Conservation (phyloP, 92 coral and sea anemone genomes). For the Epizoanthus scotinus region DNA sequence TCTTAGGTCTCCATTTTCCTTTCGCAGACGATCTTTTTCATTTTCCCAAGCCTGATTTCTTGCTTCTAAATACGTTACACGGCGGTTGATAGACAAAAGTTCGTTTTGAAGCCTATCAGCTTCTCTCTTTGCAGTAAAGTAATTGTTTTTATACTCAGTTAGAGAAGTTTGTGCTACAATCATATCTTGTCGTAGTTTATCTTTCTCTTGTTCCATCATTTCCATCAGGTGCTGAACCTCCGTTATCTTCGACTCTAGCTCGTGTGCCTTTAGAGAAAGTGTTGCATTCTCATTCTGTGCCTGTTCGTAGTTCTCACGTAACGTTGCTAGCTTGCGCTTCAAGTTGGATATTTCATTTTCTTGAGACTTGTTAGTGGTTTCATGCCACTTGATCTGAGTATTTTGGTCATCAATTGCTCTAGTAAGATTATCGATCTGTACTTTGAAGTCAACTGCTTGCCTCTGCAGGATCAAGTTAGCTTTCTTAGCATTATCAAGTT, state of each 20-base stretch:
- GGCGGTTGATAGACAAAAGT: slow-evolving; percentile 75
- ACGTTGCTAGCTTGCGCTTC: slow-evolving; percentile 69
- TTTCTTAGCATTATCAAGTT: slow-evolving; percentile 81
- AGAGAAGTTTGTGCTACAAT: slow-evolving; percentile 61
- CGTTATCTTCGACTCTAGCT: slow-evolving; percentile 75
- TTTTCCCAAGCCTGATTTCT: slow-evolving; percentile 78
- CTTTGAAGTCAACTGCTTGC: slow-evolving; percentile 69
- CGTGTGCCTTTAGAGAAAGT: slow-evolving; percentile 76
- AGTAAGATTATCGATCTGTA: slow-evolving; percentile 70
- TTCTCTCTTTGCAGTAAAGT: slow-evolving; percentile 76
- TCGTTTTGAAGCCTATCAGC: slow-evolving; percentile 93
- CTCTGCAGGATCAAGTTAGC: slow-evolving; percentile 68
- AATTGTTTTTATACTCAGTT: slow-evolving; percentile 82
- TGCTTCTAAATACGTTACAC: slow-evolving; percentile 77
- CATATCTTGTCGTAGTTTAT: slow-evolving; percentile 82
- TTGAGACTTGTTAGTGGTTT: slow-evolving; percentile 63
- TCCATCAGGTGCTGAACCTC: slow-evolving; percentile 81
- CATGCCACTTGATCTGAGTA: slow-evolving; percentile 93
- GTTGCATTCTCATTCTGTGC: slow-evolving; percentile 77
- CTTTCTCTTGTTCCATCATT: slow-evolving; percentile 79
- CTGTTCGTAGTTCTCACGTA: slow-evolving; percentile 82
- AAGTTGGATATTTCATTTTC: slow-evolving; percentile 84
- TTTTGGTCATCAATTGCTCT: slow-evolving; percentile 74
- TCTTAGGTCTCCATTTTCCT: slow-evolving; percentile 69
- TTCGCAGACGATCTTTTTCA: slow-evolving; percentile 88